Evolutionary conservation across 1,140 invertebrate genomes (phyloP).

Genomic region (Zaprionus vittiger): DNA sequence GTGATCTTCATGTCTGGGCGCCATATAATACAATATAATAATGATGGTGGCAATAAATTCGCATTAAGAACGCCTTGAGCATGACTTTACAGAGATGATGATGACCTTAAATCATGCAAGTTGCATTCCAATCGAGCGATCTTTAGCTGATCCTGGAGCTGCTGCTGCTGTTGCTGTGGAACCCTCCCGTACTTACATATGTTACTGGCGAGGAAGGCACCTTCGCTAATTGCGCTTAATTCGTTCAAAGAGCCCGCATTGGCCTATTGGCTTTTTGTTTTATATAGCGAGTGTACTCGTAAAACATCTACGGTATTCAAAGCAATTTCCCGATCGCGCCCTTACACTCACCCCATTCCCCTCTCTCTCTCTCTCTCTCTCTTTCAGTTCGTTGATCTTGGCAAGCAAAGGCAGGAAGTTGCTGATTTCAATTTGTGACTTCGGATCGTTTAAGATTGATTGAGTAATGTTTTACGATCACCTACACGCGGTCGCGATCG

Average conservation of each 20-base stretch:
- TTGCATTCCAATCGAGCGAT: slow-evolving; percentile 26
- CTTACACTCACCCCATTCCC: neutral
- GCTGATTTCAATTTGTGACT: slow-evolving; percentile 77
- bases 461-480: slow-evolving; percentile 77
- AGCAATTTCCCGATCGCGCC: slow-evolving; percentile 25
- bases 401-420: slow-evolving; percentile 66
- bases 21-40: slow-evolving; percentile 34
- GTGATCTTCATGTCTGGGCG: slow-evolving; percentile 66
- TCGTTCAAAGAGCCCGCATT: slow-evolving; percentile 79
- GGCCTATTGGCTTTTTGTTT: slow-evolving; percentile 57
- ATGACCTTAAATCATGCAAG: slow-evolving; percentile 46
- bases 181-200: neutral
- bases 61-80: slow-evolving; percentile 70
- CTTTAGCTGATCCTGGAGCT: slow-evolving; percentile 33
- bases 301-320: slow-evolving; percentile 58
- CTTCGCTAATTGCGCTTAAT: slow-evolving; percentile 81
- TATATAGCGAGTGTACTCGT: slow-evolving; percentile 53
- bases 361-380: slow-evolving; percentile 1
- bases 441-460: slow-evolving; percentile 77
- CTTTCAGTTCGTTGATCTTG: slow-evolving; percentile 32
- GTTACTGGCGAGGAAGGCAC: slow-evolving; percentile 34
- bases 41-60: slow-evolving; percentile 79
- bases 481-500: slow-evolving; percentile 37
- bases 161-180: neutral
- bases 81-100: slow-evolving; percentile 29